Conservation (phyloP, 1,140 invertebrate species). For the Drosophila hydei region DNA sequence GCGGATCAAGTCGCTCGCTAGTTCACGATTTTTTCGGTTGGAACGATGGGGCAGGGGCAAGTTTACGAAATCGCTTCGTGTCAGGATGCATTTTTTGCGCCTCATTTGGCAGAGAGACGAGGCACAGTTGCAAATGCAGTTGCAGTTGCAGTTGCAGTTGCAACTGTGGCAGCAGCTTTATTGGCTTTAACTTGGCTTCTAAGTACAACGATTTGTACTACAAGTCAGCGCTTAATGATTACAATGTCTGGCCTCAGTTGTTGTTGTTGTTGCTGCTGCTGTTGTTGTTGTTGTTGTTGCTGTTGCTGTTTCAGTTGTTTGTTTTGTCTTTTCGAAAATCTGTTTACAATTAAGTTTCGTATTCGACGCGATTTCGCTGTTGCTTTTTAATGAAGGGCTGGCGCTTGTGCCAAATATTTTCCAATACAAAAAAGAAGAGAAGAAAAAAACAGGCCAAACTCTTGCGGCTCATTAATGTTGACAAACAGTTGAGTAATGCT, state of each 20-base stretch:
- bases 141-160: conserved; percentile 22
- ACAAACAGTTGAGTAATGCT: conserved; percentile 63
- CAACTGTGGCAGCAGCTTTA: conserved; percentile 47
- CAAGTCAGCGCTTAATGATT: conserved; percentile 81
- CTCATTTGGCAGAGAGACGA: conserved; percentile 60
- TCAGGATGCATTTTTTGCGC: conserved; percentile 82
- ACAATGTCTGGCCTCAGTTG: conserved; percentile 61
- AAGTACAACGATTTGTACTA: conserved; percentile 82
- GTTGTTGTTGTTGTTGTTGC: conserved; percentile 46
- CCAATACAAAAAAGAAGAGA: neutral
- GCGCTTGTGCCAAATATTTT: conserved; percentile 41
- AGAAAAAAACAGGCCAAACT: conserved; percentile 21
- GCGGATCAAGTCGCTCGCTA: conserved; percentile 72
- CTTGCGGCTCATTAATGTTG: conserved; percentile 68
- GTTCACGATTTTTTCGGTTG: conserved; percentile 67
- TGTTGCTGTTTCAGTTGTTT: conserved; percentile 49
- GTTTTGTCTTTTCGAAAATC: conserved; percentile 57
- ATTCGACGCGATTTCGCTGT: conserved; percentile 58
- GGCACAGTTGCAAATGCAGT: conserved; percentile 25
- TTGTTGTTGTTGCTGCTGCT: conserved; percentile 34
- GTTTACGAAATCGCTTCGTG: conserved; percentile 73
- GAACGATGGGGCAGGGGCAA: conserved; percentile 7
- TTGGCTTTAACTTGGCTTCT: conserved; percentile 76
- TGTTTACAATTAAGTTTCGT: conserved; percentile 77
- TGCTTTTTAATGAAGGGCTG: conserved; percentile 67